Base-by-base conservation (phyloP, 2,113 vertebrate species). In the Aegithalos caudatus region DNA sequence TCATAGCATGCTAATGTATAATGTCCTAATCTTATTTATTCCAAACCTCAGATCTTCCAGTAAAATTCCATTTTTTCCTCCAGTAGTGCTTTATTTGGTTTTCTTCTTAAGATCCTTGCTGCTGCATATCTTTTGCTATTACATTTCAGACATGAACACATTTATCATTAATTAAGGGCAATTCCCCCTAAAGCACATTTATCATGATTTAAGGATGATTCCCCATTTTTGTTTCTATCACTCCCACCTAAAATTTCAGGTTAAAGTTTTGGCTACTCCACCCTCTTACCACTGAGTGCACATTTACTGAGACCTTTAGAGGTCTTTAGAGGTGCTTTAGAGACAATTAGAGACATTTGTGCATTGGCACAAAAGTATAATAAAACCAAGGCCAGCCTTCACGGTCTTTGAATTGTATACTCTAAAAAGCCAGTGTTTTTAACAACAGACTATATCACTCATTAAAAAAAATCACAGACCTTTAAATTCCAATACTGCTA, bases 401-500 rank as follows among this genome's bases (percentile, higher is more conserved):
- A 27, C 15, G 33, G 13, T n/a, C 53, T 70, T 58, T 57, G 54
- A 81, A 72, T 35, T 73, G 14, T 29, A 54, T 33, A n/a, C 28
- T 73, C 42, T 15, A 51, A 58, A 85, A 67, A 62, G n/a, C 5
- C 67, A 81, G 9, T 74, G 70, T 81, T 95, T 84, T 73, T 73
- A 95, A 61, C 69, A 97, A 90, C 65, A 90, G 62, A 51, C 37
- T 82, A 60, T 93, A 84, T 80, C 60, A 89, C 28, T 84, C 27
- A 12, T 40, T 10, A 66, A 58, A 89, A 56, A 27, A 57, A 56
- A 66, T 78, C 74, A 56, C 54, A 90, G 86, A 69, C 53, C 40
- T 79, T 95, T 81, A 86, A 92, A 97, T 94, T 94, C 94, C 79
- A 90, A 14, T 70, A 61, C 51, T 78, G 65, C 77, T 95, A 91